Conservation (phyloP, 2,113 vertebrate genomes). For the Oreochromis niloticus region DNA sequence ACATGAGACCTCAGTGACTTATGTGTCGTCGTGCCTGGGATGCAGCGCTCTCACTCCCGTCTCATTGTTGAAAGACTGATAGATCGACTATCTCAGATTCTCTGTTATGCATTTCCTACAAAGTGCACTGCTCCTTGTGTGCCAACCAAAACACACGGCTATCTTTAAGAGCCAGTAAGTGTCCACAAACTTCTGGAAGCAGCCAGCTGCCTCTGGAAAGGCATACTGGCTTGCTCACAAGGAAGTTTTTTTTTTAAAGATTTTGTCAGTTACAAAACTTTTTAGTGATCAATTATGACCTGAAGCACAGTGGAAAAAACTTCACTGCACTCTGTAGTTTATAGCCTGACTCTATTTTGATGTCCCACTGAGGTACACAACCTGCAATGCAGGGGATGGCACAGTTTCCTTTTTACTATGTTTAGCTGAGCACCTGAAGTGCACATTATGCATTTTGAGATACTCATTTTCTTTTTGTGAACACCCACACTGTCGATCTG, state of each 20-base stretch:
- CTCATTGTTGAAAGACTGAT: conserved; percentile 78
- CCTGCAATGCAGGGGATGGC: conserved; percentile 50
- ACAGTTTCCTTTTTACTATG: neutral
- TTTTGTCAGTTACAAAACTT: neutral
- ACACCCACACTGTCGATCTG: neutral
- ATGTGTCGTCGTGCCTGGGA: conserved; percentile 20
- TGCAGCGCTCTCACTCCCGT: conserved; percentile 56
- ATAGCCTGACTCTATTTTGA: neutral
- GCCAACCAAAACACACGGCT: neutral
- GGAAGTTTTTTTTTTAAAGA: neutral
- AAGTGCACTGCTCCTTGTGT: conserved; percentile 66
- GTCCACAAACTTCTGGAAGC: neutral
- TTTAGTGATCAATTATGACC: neutral
- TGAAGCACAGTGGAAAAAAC: neutral
- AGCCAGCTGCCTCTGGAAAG: neutral
- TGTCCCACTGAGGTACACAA: neutral
- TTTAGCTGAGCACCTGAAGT: neutral
- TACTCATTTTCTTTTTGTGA: neutral
- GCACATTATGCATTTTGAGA: neutral
- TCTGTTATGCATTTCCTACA: conserved; percentile 78
- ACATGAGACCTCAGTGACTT: conserved; percentile 19
- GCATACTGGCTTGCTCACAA: neutral
- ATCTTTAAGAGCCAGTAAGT: neutral
- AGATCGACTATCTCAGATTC: conserved; percentile 82
- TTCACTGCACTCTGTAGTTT: neutral